Conservation (phyloP, 1,140 invertebrate genomes). For the Macrobrachium rosenbergii region DNA sequence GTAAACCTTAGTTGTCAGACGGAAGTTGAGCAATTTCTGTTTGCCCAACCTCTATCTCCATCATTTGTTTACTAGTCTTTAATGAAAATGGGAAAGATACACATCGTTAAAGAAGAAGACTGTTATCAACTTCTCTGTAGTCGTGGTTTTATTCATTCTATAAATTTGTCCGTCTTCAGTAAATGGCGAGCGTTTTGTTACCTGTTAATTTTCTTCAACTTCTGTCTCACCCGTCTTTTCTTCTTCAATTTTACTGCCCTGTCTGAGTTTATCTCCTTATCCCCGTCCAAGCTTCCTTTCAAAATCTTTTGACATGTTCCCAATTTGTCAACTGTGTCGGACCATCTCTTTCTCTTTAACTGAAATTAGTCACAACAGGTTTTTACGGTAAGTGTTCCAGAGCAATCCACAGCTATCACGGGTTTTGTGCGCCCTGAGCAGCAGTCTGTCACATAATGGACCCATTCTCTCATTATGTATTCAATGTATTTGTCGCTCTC, state of each 20-base stretch:
- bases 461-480: too few species aligned
- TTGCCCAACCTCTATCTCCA: neutral
- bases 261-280: neutral
- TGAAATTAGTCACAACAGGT: neutral
- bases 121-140: neutral
- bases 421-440: too few species aligned
- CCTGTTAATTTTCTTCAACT: neutral
- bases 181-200: neutral
- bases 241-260: neutral
- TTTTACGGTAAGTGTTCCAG: neutral
- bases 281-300: neutral
- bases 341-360: neutral
- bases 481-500: too few species aligned
- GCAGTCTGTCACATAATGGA: too few species aligned
- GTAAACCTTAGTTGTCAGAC: too few species aligned
- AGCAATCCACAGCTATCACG: neutral
- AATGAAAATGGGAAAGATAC: too few species aligned
- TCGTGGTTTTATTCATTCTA: neutral
- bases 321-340: neutral
- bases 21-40: neutral
- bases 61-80: neutral
- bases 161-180: neutral
- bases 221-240: neutral
- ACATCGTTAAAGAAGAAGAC: too few species aligned
- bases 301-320: neutral